Conservation (phyloP, 2,113 vertebrate genomes). For the Colius striatus region DNA sequence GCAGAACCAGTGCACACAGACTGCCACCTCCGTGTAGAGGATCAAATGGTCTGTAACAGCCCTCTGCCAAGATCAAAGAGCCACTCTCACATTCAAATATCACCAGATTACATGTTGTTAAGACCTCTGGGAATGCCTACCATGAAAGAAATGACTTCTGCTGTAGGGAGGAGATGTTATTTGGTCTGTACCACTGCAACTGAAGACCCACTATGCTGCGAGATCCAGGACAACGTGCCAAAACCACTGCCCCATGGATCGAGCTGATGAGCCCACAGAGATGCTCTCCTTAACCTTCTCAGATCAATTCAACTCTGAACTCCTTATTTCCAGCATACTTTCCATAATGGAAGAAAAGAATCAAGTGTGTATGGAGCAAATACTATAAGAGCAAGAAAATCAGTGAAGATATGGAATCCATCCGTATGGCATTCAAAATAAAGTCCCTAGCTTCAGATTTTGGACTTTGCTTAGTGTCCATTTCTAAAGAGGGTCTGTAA, state of each 20-base stretch:
- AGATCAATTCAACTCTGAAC: neutral
- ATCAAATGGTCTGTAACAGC: fast-evolving
- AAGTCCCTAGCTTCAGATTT: neutral
- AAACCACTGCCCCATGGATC: fast-evolving
- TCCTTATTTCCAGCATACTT: neutral
- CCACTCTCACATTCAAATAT: too few species aligned
- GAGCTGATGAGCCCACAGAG: neutral
- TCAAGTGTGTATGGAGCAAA: neutral
- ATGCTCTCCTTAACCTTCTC: neutral
- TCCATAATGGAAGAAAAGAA: neutral
- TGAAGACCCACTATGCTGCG: neutral
- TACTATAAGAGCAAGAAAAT: neutral
- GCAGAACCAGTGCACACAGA: fast-evolving
- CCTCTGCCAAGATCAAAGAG: neutral
- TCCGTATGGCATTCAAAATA: neutral
- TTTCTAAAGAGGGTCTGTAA: neutral
- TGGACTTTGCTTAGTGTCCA: neutral
- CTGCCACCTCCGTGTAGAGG: neutral
- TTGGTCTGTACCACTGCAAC: neutral
- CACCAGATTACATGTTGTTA: fast-evolving
- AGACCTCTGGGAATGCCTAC: neutral
- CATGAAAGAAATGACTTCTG: neutral
- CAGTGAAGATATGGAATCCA: neutral
- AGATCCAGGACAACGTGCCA: fast-evolving
- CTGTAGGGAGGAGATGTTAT: neutral